Base-by-base conservation (phyloP, 2,797 vertebrate species). In the Chanos chanos region DNA sequence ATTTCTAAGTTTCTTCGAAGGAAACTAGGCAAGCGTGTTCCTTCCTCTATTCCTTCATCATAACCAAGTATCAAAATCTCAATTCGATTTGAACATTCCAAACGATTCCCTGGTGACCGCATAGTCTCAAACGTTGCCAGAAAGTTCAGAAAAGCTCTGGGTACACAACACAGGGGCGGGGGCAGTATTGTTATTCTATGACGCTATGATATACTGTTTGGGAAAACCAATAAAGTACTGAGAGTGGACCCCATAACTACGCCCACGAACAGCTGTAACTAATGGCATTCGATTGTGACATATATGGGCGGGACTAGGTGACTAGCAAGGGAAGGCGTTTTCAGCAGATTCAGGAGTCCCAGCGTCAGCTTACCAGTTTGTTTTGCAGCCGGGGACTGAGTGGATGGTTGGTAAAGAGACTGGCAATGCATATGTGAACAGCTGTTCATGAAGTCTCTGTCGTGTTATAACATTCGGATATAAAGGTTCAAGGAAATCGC, bases 311-410 rank as follows among this genome's bases (percentile, higher is more conserved):
- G 41, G 62, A 4, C 3, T 43, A 40, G 7, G 1, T 2, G 16
- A 43, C 58, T 61, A 57, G 59, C 57, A 70, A 19, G 55, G 48
- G 22, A 47, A 61, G 45, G 73, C 80, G 65, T 75, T 43, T 19
- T 21, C 31, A 61, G 74, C 76, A 81, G 70, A 80, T 77, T 77
- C 74, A 70, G 59, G 73, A 75, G 78, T 79, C 83, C 84, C 62
- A 58, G 43, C 64, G 58, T 30, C 44, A 36, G 34, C 28, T 18
- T 48, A 44, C 44, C 48, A 51, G 49, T 21, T 21, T 52, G 31
- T 60, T 60, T 48, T 56, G 53, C 56, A 51, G 22, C 61, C 63
- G 61, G 61, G 5, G 52, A 71, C 57, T 60, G 41, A 53, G 49
- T n/a, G 48, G 37, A 28, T 31, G 45, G 44, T 40, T 31, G 37